Conservation (phyloP, 2,888 invertebrate species). For the Leptarthrus brevirostris region DNA sequence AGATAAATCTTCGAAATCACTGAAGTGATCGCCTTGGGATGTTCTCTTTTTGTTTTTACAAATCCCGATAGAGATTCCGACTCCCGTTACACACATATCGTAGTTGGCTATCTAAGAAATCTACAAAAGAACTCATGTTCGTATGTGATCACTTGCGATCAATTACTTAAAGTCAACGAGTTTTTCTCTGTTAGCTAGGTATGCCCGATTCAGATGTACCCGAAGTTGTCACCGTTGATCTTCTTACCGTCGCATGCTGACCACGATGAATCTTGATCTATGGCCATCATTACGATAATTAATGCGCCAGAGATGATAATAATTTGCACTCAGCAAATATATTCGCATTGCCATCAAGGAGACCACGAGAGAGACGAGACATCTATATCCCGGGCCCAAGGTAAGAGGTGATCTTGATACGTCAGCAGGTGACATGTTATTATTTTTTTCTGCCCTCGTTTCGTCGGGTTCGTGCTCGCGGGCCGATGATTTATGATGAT, state of each 20-base stretch:
- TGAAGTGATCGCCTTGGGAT: conserved; percentile 24
- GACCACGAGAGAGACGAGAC: background rate
- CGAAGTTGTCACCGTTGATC: conserved; percentile 34
- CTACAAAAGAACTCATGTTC: conserved; percentile 39
- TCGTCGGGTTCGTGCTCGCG: conserved; percentile 2
- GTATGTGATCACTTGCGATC: conserved; percentile 18
- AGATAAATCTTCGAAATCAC: conserved; percentile 27
- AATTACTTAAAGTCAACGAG: background rate
- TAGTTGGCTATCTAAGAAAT: conserved; percentile 3
- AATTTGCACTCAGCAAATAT: conserved; percentile 46
- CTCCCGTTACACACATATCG: conserved; percentile 22
- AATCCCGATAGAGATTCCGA: background rate
- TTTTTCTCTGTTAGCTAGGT: background rate
- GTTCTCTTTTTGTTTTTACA: background rate
- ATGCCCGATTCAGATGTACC: conserved; percentile 31
- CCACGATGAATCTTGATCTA: conserved; percentile 49
- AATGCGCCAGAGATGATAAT: conserved; percentile 43
- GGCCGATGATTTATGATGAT: conserved; percentile 40
- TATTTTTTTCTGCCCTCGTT: conserved; percentile 38
- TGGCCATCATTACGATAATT: conserved; percentile 46
- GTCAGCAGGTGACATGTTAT: conserved; percentile 35
- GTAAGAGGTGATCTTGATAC: conserved; percentile 29
- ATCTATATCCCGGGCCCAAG: conserved; percentile 30
- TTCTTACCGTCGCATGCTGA: conserved; percentile 41
- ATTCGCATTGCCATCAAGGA: background rate